A percentile compares a stretch with the other conserved stretches of the same genome.
These are phyloP conservation scores for Mythimna lalbum DNA, from an alignment of 2,888 invertebrate genomes.

Conservation along the genomic window DNA sequence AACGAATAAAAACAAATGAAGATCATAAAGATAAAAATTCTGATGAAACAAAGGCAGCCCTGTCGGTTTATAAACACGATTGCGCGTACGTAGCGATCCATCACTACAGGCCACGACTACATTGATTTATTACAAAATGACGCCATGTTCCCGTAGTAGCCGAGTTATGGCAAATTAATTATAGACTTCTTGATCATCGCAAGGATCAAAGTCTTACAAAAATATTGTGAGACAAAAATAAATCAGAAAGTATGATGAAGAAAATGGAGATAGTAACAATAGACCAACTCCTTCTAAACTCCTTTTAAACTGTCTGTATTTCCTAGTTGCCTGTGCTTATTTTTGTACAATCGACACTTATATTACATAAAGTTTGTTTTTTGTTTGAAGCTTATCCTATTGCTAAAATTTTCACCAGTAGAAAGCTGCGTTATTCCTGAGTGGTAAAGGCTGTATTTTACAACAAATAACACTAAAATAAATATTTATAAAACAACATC, in stretches of 20 bases:
- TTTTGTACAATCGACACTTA: too few species aligned
- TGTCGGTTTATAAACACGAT: constrained; percentile 50
- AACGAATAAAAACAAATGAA: background rate
- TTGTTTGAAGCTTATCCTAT: too few species aligned
- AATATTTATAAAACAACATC: too few species aligned
- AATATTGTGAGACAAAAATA: constrained; percentile 10
- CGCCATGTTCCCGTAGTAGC: constrained; percentile 67
- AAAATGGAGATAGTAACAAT: background rate
- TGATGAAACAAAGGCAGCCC: constrained; percentile 51
- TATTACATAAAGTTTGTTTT: too few species aligned
- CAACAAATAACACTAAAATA: too few species aligned
- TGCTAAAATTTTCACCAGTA: too few species aligned
- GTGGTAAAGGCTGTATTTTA: too few species aligned
- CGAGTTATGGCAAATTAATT: constrained; percentile 74
- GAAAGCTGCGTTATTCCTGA: too few species aligned
- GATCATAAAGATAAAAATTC: background rate
- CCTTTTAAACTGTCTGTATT: background rate
- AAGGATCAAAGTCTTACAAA: constrained; percentile 25
- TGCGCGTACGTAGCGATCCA: constrained; percentile 72
- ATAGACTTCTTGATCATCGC: constrained; percentile 37
- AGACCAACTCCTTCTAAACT: background rate
- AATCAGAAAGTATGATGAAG: background rate
- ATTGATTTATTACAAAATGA: constrained; percentile 74
- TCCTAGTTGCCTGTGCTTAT: too few species aligned
- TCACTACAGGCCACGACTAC: constrained; percentile 72